These are phyloP conservation scores for Oligia latruncula DNA, from an alignment of 2,888 invertebrate genomes.

Conservation along the genomic window DNA sequence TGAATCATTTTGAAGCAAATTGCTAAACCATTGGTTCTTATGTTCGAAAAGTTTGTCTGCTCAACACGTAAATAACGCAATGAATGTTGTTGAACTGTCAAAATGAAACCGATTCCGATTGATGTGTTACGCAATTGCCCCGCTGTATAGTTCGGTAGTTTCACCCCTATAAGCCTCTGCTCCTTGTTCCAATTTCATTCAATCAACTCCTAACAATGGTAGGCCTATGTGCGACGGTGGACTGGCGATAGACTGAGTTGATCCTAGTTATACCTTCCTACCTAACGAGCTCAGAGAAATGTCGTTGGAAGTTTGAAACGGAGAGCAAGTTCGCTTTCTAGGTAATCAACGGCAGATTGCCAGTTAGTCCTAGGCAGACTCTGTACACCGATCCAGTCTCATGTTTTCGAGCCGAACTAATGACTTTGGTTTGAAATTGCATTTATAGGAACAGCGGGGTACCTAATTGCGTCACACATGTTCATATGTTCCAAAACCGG, in stretches of 20 bases:
- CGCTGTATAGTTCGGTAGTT: neutral
- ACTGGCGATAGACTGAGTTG: neutral
- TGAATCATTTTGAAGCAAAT: no score
- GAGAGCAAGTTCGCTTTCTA: slow-evolving; percentile 22
- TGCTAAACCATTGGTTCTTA: no score
- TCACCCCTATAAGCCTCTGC: neutral
- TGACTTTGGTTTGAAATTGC: neutral
- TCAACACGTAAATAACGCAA: no score
- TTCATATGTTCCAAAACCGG: no score
- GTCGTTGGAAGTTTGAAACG: slow-evolving; percentile 4
- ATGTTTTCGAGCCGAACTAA: neutral
- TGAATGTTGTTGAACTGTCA: no score
- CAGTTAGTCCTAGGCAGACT: neutral
- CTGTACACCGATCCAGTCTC: neutral
- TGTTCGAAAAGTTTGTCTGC: no score
- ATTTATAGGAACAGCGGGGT: neutral
- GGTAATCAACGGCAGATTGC: slow-evolving; percentile 21
- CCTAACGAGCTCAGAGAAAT: slow-evolving; percentile 9
- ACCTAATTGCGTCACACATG: no score
- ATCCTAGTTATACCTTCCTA: neutral
- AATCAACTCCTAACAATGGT: neutral
- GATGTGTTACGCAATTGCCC: no score
- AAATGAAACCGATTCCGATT: no score
- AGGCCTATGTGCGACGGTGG: neutral
- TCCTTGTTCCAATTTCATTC: neutral